Evolutionary conservation across 2,888 invertebrate species (phyloP), one percentile per base, ranked within the genome.

Genomic region (Deilephila elpenor): DNA sequence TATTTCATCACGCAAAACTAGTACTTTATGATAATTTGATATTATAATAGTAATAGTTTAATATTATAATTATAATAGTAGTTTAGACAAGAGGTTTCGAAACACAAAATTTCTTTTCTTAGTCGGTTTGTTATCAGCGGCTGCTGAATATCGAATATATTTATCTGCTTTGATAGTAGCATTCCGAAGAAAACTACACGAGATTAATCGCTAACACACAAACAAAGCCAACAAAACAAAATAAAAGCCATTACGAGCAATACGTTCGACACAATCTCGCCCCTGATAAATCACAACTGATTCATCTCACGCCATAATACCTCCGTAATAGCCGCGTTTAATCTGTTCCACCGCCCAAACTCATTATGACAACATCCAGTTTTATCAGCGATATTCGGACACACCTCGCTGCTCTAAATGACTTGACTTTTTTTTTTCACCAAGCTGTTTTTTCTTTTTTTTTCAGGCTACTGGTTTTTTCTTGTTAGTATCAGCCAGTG

Each of bases 361-460:
- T 78, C 78, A 79, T 78, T 80, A 78, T 76, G 77, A 73, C 76
- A 73, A 74, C 77, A 77, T 78, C 78, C 73, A 73, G 59, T 76
- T 71, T 74, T 76, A 78, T 78, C 79, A 83, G 74, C 77, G 73
- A 79, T 80, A 83, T 83, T 82, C 78, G 79, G 83, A 80, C 82
- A 83, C 84, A 83, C 81, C 79, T 83, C 80, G 77, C 79, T 76
- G 80, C 78, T 79, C 80, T 83, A 80, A 82, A 83, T 77, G 78
- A 77, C 79, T 80, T 79, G 76, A 76, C 77, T 77, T 74, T 79
- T 77, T 75, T 67, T 67, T 67, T 67, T 44, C 17, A 2, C 20
- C 25, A 67, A 51, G 11, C 51, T 20, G 67, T 67, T 44, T 20
- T 11, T n/a, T 64, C 37, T 19, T 62, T 64, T 64, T 64, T 64